Base-by-base conservation (phyloP, 2,888 invertebrate genomes). In the Ochropleura plecta region DNA sequence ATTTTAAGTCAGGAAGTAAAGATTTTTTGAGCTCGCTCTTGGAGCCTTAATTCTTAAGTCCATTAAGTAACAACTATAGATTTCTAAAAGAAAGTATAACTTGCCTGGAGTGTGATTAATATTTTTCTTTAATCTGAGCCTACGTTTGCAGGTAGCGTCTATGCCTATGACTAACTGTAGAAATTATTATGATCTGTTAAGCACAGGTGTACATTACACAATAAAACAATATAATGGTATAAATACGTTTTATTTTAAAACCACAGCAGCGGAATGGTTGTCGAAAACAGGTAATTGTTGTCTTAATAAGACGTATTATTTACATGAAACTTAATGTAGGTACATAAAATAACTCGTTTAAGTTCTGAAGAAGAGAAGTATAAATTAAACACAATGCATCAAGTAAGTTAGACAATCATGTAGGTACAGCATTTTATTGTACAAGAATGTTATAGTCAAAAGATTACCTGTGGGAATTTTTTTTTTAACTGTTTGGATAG, bases 231-330 rank as follows among this genome's bases (percentile, higher is more conserved):
- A 9, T 59, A 63, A 73, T 83, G 83, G 85, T 91, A 90, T 90
- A 90, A 90, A 90, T 89, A 91, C 79, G 76, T 88, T 91, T 88
- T 91, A 81, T 90, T 55, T 76, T 86, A 89, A 51, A 78, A 88
- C 87, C 83, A 77, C 87, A 88, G 76, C 83, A 87, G 84, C 85
- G 87, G 86, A 90, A 90, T 90, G 86, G 84, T 88, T 83, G 77
- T 84, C 73, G 73, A 80, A 79, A 71, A 86, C 49, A 78, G 68
- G 72, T 83, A 83, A 78, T 76, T 63, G 65, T 78, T 77, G 81
- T 80, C 70, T 73, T 81, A 76, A 68, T 6, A 73, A 18, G 71
- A 81, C 65, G 40, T 77, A 86, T 70, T 81, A 76, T 82, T 76
- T 77, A 78, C 78, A 78, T 75, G 67, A 76, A 76, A 76, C 76